These are phyloP conservation scores for Pipistrellus pipistrellus DNA, from an alignment of 2,797 vertebrate species.

Conservation along the genomic window DNA sequence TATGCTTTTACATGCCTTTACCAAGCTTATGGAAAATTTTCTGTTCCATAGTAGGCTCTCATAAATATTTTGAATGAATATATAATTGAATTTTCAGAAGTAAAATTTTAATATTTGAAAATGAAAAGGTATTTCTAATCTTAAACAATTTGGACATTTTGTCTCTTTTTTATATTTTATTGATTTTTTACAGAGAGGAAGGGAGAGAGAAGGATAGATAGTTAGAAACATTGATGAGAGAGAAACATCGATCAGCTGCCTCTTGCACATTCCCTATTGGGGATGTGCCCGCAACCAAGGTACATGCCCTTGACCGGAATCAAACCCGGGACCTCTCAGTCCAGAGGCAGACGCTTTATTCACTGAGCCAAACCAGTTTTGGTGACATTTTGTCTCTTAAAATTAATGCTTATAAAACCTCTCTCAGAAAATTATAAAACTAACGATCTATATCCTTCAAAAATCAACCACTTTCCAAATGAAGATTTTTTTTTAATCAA, in stretches of 20 bases:
- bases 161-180: too few relatives aligned
- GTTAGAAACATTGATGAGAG: too few relatives aligned
- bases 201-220: too few relatives aligned
- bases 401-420: conserved; percentile 37
- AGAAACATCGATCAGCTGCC: too few relatives aligned
- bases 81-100: conserved; percentile 47
- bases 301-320: too few relatives aligned
- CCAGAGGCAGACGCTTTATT: too few relatives aligned
- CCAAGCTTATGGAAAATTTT: not conserved
- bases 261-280: too few relatives aligned
- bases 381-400: not conserved
- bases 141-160: conserved; percentile 49
- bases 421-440: conserved; percentile 12
- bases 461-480: not conserved
- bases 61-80: not conserved
- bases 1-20: too few relatives aligned
- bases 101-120: not conserved
- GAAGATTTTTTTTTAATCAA: not conserved
- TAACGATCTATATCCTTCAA: not conserved
- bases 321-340: too few relatives aligned
- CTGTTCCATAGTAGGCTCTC: not conserved
- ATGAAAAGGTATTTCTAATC: not conserved
- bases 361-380: too few relatives aligned
- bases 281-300: too few relatives aligned
- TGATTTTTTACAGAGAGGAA: too few relatives aligned